Evolutionary conservation across 2,797 vertebrate species (phyloP).

Genomic region (Dendrocincla tyrannina): DNA sequence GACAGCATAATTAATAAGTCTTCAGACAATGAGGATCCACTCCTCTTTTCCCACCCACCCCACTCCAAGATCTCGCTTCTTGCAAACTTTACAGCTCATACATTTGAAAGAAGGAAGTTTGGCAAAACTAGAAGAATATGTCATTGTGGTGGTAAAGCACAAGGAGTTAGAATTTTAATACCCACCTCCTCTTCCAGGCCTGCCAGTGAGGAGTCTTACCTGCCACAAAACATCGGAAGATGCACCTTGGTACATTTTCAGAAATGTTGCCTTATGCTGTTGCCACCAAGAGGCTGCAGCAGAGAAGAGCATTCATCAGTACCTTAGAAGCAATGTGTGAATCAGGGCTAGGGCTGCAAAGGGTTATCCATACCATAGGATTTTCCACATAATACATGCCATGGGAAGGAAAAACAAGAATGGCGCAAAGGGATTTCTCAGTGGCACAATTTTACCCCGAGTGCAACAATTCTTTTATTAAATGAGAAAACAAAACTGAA

Average conservation of each 20-base stretch:
- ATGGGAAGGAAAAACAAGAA: not conserved
- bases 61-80: not conserved
- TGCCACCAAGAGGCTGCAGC: constrained; percentile 10
- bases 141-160: not conserved
- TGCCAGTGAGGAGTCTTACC: not conserved
- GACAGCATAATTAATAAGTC: not conserved
- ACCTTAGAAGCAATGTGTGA: not conserved
- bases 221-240: not conserved
- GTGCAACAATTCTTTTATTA: not conserved
- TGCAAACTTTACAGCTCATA: not conserved
- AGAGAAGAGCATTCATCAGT: not conserved
- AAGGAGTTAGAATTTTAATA: not conserved
- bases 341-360: not conserved
- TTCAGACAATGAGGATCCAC: not conserved
- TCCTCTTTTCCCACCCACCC: not conserved
- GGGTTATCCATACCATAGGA: not conserved
- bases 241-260: not conserved
- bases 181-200: not conserved
- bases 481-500: not conserved
- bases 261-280: not conserved
- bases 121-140: not conserved
- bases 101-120: not conserved
- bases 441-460: not conserved
- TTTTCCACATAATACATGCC: not conserved
- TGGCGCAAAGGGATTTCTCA: not conserved